Conservation (phyloP, 1,140 invertebrate genomes). For the Spodoptera litura region DNA sequence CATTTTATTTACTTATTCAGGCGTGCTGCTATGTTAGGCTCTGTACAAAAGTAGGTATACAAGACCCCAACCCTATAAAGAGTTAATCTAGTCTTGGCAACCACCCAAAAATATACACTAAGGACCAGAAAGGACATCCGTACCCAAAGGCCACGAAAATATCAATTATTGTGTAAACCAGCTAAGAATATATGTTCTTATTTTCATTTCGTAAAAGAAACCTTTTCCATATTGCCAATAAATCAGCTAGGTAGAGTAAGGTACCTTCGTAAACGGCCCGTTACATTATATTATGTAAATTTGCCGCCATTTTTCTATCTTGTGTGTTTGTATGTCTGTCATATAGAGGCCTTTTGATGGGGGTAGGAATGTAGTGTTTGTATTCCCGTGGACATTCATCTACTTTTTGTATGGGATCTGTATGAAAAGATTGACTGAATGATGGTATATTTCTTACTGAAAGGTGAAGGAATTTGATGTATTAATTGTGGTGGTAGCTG, state of each 20-base stretch:
- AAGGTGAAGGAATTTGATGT: too few species aligned
- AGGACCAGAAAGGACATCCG: slow-evolving; percentile 25
- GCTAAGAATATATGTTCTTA: slow-evolving; percentile 34
- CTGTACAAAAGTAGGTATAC: too few species aligned
- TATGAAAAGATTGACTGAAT: neutral
- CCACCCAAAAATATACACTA: slow-evolving; percentile 6
- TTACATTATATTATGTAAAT: slow-evolving; percentile 57
- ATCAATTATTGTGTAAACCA: slow-evolving; percentile 29
- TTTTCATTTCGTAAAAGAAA: slow-evolving; percentile 33
- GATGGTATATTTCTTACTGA: too few species aligned
- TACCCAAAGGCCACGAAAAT: slow-evolving; percentile 10
- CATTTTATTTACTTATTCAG: too few species aligned
- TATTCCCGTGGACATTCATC: neutral
- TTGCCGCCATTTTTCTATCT: slow-evolving; percentile 50
- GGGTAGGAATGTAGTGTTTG: slow-evolving; percentile 54
- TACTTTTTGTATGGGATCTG: neutral
- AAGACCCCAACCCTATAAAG: neutral
- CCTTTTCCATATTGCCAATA: slow-evolving; percentile 48
- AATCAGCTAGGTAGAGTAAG: slow-evolving; percentile 39
- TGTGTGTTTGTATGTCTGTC: slow-evolving; percentile 59
- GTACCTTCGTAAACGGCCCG: slow-evolving; percentile 24
- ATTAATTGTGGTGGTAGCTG: too few species aligned
- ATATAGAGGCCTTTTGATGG: slow-evolving; percentile 57
- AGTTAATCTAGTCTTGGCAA: neutral
- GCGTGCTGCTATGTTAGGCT: too few species aligned